These are phyloP conservation scores for Nannoperca australis DNA, from an alignment of 2,797 vertebrate genomes.

Conservation along the genomic window DNA sequence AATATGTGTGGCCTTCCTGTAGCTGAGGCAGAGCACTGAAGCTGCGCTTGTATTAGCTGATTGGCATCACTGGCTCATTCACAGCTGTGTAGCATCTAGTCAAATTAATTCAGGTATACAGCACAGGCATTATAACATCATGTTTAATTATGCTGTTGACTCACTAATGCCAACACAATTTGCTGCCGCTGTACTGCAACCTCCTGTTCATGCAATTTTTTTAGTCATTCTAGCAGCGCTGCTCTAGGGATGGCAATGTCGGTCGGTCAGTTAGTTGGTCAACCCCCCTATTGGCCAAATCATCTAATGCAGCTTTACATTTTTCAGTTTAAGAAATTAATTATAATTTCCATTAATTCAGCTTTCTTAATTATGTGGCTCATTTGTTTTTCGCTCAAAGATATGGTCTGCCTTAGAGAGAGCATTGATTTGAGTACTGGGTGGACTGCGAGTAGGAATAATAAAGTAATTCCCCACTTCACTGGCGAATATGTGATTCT, in stretches of 20 bases:
- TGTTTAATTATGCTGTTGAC: no score
- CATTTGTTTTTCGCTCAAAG: conserved; percentile 1
- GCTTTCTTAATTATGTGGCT: background rate
- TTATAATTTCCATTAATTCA: background rate
- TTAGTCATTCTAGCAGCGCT: no score
- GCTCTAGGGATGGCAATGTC: no score
- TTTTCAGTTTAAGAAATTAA: background rate
- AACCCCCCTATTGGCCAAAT: background rate
- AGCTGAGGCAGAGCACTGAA: background rate
- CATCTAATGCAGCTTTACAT: background rate
- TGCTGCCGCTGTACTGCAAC: no score
- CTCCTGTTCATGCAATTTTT: no score
- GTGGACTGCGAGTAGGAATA: background rate
- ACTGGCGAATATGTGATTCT: background rate
- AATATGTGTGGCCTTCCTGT: background rate
- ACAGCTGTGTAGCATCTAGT: no score
- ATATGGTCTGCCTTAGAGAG: background rate
- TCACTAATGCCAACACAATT: no score
- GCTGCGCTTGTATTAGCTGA: no score
- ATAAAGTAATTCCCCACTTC: conserved; percentile 8
- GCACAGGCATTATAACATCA: no score
- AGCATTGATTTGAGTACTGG: background rate
- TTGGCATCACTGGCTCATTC: no score
- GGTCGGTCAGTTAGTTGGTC: no score
- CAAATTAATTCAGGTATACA: no score